Percentiles rank a stretch among this genome's conserved stretches.
phyloP scores from a whole-genome alignment of 1,140 invertebrate genomes.

The Drosophila nebulosa region DNA sequence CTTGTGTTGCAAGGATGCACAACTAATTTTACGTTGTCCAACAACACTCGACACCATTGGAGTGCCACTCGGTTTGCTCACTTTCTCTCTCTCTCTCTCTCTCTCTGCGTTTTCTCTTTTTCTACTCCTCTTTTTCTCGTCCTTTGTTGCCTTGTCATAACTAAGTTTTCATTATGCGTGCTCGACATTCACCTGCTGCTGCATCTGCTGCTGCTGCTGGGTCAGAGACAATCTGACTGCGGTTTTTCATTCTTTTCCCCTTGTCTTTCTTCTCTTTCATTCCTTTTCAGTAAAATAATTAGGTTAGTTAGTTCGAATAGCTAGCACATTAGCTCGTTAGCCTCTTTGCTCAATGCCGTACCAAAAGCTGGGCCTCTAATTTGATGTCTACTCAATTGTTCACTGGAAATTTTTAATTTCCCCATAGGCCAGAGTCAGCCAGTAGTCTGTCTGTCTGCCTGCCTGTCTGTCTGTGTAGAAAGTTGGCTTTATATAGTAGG shows the following conservation, averaged over 20 bases:
- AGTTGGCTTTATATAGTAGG: not conserved
- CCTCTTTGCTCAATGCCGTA: not conserved
- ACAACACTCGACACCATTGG: conserved; percentile 52
- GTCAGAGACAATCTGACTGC: conserved; percentile 51
- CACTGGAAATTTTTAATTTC: conserved; percentile 43
- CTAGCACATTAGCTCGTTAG: conserved; percentile 30
- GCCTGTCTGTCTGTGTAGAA: not conserved
- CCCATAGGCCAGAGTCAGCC: conserved; percentile 25
- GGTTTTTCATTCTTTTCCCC: conserved; percentile 27
- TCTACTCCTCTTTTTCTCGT: conserved; percentile 11
- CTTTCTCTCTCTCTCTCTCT: conserved; percentile 10
- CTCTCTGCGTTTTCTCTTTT: conserved; percentile 11
- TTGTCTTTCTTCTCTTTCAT: conserved; percentile 1
- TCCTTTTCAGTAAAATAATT: conserved; percentile 65
- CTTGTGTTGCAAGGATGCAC: conserved; percentile 58
- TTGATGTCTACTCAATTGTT: conserved; percentile 19
- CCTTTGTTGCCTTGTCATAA: conserved; percentile 37
- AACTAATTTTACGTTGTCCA: conserved; percentile 70
- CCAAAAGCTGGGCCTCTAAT: not conserved
- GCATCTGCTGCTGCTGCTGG: too few species aligned
- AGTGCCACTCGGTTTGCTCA: conserved; percentile 30
- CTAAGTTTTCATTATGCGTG: conserved; percentile 73
- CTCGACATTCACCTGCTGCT: conserved; percentile 57
- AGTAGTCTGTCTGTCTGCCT: not conserved
- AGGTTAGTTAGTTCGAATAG: conserved; percentile 60